A percentile compares a stretch with the other conserved stretches of the same genome.
phyloP scores from a whole-genome alignment of 2,113 vertebrate genomes.

The Rissa tridactyla region DNA sequence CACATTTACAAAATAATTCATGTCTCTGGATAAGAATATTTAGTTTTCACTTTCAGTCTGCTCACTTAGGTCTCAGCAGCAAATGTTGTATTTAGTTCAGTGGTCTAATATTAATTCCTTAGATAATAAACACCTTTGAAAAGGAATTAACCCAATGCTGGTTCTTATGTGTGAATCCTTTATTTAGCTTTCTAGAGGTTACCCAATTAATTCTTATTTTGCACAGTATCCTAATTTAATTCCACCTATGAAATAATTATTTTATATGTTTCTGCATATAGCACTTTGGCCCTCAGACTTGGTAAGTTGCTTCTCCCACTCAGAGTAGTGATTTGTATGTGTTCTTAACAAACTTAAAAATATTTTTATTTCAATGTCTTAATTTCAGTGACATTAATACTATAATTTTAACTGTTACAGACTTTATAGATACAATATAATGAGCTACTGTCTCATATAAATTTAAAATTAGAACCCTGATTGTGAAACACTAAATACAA shows the following conservation, averaged over 20 bases:
- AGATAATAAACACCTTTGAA: neutral
- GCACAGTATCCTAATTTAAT: neutral
- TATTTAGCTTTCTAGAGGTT: neutral
- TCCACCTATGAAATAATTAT: neutral
- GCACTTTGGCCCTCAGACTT: neutral
- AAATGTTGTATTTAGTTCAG: neutral
- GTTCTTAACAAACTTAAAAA: neutral
- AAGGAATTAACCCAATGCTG: neutral
- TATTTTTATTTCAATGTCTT: neutral
- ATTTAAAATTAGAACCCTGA: neutral
- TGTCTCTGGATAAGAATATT: neutral
- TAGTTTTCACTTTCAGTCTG: neutral
- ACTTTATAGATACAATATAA: neutral
- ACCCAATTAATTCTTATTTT: neutral
- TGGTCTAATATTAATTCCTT: neutral
- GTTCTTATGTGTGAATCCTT: neutral
- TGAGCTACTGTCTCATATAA: neutral
- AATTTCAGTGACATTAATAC: neutral
- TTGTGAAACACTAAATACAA: neutral
- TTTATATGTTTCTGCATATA: neutral
- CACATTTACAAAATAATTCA: neutral
- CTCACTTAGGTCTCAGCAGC: neutral
- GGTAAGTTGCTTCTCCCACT: neutral
- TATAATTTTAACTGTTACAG: neutral
- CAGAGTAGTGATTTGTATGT: neutral